Evolutionary conservation across 2,797 vertebrate species (phyloP), one percentile per base, ranked within the genome.

Genomic region (Oreonectes daqikongensis): DNA sequence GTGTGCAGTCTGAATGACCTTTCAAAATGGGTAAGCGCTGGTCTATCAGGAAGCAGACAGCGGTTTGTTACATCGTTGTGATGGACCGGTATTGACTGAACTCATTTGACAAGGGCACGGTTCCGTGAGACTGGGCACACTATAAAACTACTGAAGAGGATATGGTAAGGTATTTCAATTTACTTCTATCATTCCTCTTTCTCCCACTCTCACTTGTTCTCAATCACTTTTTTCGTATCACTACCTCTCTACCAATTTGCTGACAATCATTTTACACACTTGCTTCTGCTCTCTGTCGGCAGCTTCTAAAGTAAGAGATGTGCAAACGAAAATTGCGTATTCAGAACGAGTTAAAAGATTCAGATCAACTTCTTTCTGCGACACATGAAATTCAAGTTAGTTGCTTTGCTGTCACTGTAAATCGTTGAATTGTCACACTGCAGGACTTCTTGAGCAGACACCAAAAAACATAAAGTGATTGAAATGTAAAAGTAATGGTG

Each of bases 11-110:
- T 81, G 86, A 82, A 15, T 90, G 88, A 91, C 91, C 90, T 91
- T 92, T 92, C 85, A 87, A 88, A 91, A 87, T 82, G 78, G 88
- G 80, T 86, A 90, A 89, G 88, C 82, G 88, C 87, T 87, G 86
- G 80, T 74, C 82, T 82, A 83, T 85, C 85, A 84, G 88, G 87
- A 88, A 87, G 84, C 85, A 89, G 89, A 91, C 89, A 88, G 70
- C 82, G 79, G 87, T 88, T 89, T 90, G 85, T 86, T 72, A 81
- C 81, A 70, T 87, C 46, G 50, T 35, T 53, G 55, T 69, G 69
- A 73, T 64, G 30, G 57, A 66, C 75, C 55, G 26, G 60, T 87
- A 90, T 91, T 83, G 90, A 91, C 91, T 86, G 75, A 75, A 9
- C 63, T 77, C 86, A 77, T 77, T 28, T 35, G 86, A 86, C 86